Evolutionary conservation across 1,140 invertebrate genomes (phyloP).

Genomic region (Drosophila nikananu): DNA sequence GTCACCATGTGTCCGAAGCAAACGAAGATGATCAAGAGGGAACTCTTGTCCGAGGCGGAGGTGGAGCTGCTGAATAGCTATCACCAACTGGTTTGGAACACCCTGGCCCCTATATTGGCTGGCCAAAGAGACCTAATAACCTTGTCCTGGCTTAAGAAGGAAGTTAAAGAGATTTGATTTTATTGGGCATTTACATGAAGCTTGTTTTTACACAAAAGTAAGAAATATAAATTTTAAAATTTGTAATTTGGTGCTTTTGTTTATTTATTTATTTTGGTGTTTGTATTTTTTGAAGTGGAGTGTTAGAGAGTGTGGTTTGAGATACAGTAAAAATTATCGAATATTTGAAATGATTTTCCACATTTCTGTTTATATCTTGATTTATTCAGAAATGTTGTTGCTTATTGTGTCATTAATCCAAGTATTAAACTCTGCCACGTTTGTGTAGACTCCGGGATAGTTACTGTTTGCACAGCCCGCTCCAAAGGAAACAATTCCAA

Average conservation of each 20-base stretch:
- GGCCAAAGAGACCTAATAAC: slow-evolving; percentile 88
- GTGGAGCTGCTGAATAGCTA: slow-evolving; percentile 93
- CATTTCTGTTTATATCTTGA: too few species aligned
- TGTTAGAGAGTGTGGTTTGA: too few species aligned
- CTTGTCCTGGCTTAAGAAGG: slow-evolving; percentile 90
- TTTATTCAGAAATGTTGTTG: too few species aligned
- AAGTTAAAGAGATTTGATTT: slow-evolving; percentile 88
- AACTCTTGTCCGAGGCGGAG: slow-evolving; percentile 92
- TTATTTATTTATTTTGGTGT: background rate
- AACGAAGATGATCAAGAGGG: slow-evolving; percentile 92
- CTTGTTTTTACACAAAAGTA: background rate
- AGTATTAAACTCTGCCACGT: too few species aligned
- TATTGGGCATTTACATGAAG: too few species aligned
- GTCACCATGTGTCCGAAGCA: slow-evolving; percentile 98
- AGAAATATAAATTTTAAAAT: background rate
- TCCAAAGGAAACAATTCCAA: too few species aligned
- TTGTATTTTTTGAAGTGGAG: too few species aligned
- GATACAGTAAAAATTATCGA: too few species aligned
- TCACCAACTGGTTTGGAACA: slow-evolving; percentile 89
- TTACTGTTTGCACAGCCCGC: too few species aligned
- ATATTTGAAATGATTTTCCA: too few species aligned
- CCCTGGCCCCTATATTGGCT: slow-evolving; percentile 90
- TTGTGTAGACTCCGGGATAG: too few species aligned
- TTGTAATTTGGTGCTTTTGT: background rate
- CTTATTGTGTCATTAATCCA: too few species aligned